Percentiles rank a stretch among this genome's conserved stretches.
Conservation (phyloP, 2,888 invertebrate genomes). For the Cylloceria caligata region DNA sequence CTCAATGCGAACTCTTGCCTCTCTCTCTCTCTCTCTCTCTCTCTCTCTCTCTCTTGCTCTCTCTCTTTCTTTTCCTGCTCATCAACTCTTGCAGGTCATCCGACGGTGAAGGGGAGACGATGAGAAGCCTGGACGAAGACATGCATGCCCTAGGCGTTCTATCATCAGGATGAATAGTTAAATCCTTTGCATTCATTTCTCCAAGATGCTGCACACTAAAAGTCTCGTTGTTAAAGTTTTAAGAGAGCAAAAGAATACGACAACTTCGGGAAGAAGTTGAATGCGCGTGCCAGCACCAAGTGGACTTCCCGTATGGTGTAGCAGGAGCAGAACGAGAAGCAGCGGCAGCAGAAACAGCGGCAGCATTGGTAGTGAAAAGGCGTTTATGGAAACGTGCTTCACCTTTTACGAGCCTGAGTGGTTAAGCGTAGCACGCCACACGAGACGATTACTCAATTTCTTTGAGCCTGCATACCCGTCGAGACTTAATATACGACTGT, state of each 20-base stretch:
- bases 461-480: conserved; percentile 66
- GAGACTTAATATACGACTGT: conserved; percentile 56
- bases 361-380: conserved; percentile 81
- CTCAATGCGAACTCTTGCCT: not conserved
- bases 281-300: conserved; percentile 25
- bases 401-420: conserved; percentile 77
- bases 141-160: not conserved
- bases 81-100: not conserved
- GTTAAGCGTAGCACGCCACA: conserved; percentile 65
- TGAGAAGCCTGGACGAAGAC: not conserved
- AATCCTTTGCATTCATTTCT: conserved; percentile 16
- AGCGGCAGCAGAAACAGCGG: conserved; percentile 68
- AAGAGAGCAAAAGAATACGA: conserved; percentile 1
- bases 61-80: conserved; percentile 7
- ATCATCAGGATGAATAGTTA: conserved; percentile 2
- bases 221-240: not conserved
- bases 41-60: not conserved
- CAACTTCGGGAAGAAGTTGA: conserved; percentile 19
- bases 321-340: conserved; percentile 68
- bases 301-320: not conserved
- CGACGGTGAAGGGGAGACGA: conserved; percentile 3
- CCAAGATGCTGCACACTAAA: not conserved
- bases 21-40: not conserved
- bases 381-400: conserved; percentile 80
- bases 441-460: conserved; percentile 79